Conservation (phyloP, 2,888 invertebrate genomes). For the Incurvaria masculella region DNA sequence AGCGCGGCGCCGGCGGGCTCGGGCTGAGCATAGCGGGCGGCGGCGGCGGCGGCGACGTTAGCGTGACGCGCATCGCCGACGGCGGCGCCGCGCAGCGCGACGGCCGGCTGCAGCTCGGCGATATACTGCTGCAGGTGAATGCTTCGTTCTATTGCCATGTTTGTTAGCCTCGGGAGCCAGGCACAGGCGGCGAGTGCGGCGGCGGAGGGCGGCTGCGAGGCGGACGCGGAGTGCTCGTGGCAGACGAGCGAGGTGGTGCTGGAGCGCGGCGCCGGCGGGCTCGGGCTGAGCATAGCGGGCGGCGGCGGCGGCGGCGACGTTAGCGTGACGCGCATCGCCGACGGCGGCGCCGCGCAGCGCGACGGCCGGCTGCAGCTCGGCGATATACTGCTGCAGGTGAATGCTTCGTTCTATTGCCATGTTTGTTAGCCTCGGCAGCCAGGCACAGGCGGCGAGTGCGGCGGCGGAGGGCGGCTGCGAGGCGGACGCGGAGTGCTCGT, state of each 20-base stretch:
- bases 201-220: too few relatives aligned
- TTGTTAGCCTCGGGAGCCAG: too few relatives aligned
- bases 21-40: slow-evolving; percentile 51
- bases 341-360: slow-evolving; percentile 88
- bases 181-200: too few relatives aligned
- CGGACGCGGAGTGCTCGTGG: slow-evolving; percentile 73
- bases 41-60: slow-evolving; percentile 47
- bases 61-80: slow-evolving; percentile 48
- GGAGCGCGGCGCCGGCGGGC: slow-evolving; percentile 83
- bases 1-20: slow-evolving; percentile 44
- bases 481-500: slow-evolving; percentile 66
- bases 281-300: slow-evolving; percentile 98
- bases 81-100: slow-evolving; percentile 50
- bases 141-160: too few relatives aligned
- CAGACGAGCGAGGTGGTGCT: slow-evolving; percentile 89
- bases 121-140: too few relatives aligned
- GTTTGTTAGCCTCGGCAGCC: too few relatives aligned
- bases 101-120: slow-evolving; percentile 46
- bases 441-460: too few relatives aligned
- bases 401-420: too few relatives aligned
- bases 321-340: slow-evolving; percentile 95
- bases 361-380: slow-evolving; percentile 86
- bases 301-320: slow-evolving; percentile 95
- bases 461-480: slow-evolving; percentile 21
- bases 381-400: slow-evolving; percentile 82